Evolutionary conservation across 2,888 invertebrate species (phyloP).

Genomic region (Scaeva pyrastri): DNA sequence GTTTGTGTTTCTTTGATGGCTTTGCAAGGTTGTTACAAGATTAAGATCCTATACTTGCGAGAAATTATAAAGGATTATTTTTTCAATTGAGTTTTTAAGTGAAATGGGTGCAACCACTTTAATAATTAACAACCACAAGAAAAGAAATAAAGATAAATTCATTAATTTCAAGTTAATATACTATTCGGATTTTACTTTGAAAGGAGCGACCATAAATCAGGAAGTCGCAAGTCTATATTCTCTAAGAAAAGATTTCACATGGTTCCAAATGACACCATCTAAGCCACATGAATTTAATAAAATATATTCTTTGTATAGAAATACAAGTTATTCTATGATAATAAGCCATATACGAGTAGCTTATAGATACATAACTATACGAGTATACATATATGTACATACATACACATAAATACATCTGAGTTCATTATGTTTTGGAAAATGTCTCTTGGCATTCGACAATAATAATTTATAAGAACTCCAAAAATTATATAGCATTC

Average conservation of each 20-base stretch:
- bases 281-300: neutral
- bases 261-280: neutral
- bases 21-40: neutral
- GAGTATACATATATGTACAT: too few relatives aligned
- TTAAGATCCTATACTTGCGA: neutral
- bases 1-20: neutral
- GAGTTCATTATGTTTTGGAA: constrained; percentile 2
- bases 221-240: neutral
- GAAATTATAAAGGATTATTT: neutral
- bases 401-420: too few relatives aligned
- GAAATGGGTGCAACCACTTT: too few relatives aligned
- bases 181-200: neutral
- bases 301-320: constrained; percentile 10
- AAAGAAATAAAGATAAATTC: neutral
- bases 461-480: constrained; percentile 18
- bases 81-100: too few relatives aligned
- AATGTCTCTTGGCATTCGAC: constrained; percentile 10
- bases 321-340: constrained; percentile 6
- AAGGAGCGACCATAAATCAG: neutral
- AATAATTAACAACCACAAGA: too few relatives aligned
- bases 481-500: constrained; percentile 25
- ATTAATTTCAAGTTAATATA: neutral
- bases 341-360: constrained; percentile 25
- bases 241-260: neutral
- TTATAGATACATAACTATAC: neutral